A percentile compares a stretch with the other conserved stretches of the same genome.
Conservation (phyloP, 2,113 vertebrate species). For the Mesocricetus auratus region DNA sequence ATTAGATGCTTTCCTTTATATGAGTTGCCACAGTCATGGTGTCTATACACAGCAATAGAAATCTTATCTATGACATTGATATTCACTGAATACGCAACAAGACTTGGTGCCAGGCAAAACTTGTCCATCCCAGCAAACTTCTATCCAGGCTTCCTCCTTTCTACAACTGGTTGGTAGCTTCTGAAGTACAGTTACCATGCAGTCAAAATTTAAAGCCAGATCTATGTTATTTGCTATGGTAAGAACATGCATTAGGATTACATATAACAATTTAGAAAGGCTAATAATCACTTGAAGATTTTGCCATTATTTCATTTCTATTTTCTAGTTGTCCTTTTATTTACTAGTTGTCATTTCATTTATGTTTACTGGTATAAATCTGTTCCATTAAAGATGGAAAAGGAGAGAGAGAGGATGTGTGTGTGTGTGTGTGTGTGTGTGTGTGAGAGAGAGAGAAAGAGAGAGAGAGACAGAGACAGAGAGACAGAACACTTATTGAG, state of each 20-base stretch:
- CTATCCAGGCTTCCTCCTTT: not conserved
- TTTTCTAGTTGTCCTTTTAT: not conserved
- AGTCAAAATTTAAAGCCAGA: constrained; percentile 40
- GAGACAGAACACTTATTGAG: constrained; percentile 62
- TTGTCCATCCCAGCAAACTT: not conserved
- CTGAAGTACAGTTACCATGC: not conserved
- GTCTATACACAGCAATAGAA: not conserved
- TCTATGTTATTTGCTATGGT: constrained; percentile 11
- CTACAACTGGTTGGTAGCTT: not conserved
- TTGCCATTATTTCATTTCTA: constrained; percentile 31
- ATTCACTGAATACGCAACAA: not conserved
- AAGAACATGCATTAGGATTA: constrained; percentile 6
- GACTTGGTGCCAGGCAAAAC: not conserved
- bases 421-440: no score
- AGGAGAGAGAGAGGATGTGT: not conserved
- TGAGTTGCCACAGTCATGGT: not conserved
- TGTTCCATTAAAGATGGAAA: constrained; percentile 13
- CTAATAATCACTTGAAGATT: constrained; percentile 37
- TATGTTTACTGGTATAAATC: constrained; percentile 36
- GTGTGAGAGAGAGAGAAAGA: not conserved
- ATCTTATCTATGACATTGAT: not conserved
- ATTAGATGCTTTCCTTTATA: not conserved
- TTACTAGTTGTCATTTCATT: not conserved
- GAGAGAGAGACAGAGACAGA: not conserved
- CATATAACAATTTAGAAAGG: not conserved